phyloP scores from a whole-genome alignment of 2,888 invertebrate species.

The Priocnemis perturbator region DNA sequence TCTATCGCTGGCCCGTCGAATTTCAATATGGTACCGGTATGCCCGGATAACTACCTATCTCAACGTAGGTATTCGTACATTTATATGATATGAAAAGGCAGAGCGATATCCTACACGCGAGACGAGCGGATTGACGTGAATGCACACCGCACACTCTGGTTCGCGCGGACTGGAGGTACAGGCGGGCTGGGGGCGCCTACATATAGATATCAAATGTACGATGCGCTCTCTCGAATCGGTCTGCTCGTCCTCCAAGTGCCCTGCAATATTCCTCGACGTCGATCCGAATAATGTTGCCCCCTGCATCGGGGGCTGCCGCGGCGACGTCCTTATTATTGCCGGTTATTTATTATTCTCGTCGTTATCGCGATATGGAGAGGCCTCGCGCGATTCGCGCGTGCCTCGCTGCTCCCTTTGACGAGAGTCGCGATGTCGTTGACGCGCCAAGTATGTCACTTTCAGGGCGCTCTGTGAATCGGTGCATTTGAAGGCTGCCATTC shows the following conservation, averaged over 20 bases:
- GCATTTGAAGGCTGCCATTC: no score
- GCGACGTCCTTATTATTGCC: no score
- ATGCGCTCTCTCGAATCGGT: conserved; percentile 59
- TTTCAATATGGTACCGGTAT: conserved; percentile 63
- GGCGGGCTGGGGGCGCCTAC: no score
- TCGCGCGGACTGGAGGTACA: conserved; percentile 12
- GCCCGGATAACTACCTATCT: conserved; percentile 58
- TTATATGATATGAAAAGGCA: conserved; percentile 17
- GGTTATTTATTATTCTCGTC: no score
- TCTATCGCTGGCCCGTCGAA: conserved; percentile 64
- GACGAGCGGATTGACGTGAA: conserved; percentile 46
- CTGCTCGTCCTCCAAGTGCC: conserved; percentile 57
- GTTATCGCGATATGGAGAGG: no score
- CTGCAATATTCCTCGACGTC: conserved; percentile 31
- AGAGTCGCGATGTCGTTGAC: no score
- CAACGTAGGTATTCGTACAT: conserved; percentile 6
- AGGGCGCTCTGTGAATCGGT: no score
- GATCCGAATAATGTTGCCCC: conserved; percentile 45
- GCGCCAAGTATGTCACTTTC: no score
- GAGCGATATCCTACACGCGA: conserved; percentile 11
- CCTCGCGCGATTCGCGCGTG: no score
- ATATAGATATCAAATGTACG: background rate
- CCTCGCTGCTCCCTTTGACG: no score
- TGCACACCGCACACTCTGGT: conserved; percentile 18
- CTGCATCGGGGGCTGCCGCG: conserved; percentile 1